phyloP scores from a whole-genome alignment of 2,113 vertebrate species.

The Tyto alba region DNA sequence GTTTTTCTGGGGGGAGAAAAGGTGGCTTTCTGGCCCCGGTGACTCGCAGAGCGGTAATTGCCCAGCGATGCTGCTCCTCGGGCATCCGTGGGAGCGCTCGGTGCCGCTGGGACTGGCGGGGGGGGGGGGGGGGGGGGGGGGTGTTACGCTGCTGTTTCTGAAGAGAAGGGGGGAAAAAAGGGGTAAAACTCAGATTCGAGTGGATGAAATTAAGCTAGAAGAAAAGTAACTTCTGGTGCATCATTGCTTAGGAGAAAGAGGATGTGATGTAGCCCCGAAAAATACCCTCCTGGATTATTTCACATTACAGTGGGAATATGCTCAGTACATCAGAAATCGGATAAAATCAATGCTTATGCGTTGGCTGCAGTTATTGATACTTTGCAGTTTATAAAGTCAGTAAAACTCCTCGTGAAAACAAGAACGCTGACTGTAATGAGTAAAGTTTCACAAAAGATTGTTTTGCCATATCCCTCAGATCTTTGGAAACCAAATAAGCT shows the following conservation, averaged over 20 bases:
- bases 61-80: neutral
- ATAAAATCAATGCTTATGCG: rapidly evolving
- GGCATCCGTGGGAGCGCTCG: neutral
- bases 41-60: rapidly evolving
- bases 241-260: neutral
- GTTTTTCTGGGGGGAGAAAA: too few species aligned
- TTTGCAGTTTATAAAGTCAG: neutral
- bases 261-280: neutral
- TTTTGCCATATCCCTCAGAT: neutral
- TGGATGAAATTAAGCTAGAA: neutral
- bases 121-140: too few species aligned
- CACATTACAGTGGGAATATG: neutral
- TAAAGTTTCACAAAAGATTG: neutral
- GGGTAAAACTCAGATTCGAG: neutral
- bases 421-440: rapidly evolving
- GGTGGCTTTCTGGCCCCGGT: rapidly evolving
- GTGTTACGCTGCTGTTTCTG: neutral
- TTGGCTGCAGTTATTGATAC: neutral
- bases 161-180: rapidly evolving
- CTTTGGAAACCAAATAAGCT: neutral
- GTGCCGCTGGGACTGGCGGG: neutral
- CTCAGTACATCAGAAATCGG: neutral
- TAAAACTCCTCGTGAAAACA: neutral
- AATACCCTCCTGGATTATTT: neutral
- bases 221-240: neutral